These are phyloP conservation scores for Melanotaenia duboulayi DNA, from an alignment of 2,113 vertebrate genomes.

Conservation along the genomic window DNA sequence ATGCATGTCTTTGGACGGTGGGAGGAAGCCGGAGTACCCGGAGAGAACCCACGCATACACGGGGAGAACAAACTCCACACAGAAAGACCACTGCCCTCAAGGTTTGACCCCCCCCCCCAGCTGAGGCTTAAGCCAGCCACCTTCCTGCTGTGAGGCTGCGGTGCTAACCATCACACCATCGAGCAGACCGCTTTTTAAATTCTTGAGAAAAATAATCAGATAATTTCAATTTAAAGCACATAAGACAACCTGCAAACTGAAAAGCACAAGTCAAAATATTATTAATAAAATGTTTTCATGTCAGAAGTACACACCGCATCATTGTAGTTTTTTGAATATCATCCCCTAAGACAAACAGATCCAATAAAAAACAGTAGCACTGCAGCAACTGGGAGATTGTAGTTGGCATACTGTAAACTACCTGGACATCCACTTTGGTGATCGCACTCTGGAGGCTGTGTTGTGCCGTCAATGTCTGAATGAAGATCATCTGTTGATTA, in stretches of 20 bases:
- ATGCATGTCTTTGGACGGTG: too few relatives aligned
- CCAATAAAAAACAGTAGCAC: neutral
- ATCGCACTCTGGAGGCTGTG: constrained; percentile 5
- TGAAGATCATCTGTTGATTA: constrained; percentile 18
- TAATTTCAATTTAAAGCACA: neutral
- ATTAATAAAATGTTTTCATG: neutral
- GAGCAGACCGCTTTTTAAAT: too few relatives aligned
- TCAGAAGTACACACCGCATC: too few relatives aligned
- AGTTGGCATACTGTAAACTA: constrained; percentile 9
- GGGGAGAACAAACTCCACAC: too few relatives aligned
- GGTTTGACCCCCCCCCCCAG: too few relatives aligned
- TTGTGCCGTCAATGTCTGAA: constrained; percentile 3
- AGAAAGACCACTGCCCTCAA: too few relatives aligned
- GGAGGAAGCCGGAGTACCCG: too few relatives aligned
- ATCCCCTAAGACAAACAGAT: neutral
- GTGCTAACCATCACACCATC: too few relatives aligned
- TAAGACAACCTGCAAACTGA: neutral
- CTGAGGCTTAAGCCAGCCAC: too few relatives aligned
- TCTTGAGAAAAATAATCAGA: neutral
- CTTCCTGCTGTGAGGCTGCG: too few relatives aligned
- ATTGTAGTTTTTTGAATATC: neutral
- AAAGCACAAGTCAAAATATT: neutral
- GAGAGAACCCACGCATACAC: too few relatives aligned
- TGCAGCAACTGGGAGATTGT: neutral
- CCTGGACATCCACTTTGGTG: constrained; percentile 11